Evolutionary conservation across 2,888 invertebrate species (phyloP).

Genomic region (Nyleta sp.): DNA sequence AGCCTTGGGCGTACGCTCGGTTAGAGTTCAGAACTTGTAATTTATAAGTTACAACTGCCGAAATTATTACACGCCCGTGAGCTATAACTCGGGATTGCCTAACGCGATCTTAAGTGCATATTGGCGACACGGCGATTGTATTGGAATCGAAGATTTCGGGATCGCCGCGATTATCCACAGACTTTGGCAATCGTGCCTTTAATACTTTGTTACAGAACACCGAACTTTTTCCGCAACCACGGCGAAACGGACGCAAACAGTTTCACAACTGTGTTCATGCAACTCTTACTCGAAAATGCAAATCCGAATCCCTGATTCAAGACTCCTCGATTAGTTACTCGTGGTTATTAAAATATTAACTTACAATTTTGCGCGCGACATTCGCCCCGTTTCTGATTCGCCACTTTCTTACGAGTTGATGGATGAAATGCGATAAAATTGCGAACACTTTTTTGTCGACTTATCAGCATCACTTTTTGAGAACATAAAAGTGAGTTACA

Average conservation of each 20-base stretch:
- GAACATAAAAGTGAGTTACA: neutral
- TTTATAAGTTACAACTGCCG: conserved; percentile 61
- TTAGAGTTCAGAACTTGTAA: conserved; percentile 49
- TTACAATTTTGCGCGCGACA: too few relatives aligned
- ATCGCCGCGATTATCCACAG: conserved; percentile 24
- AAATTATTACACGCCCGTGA: conserved; percentile 53
- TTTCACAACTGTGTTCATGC: neutral
- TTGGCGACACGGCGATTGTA: conserved; percentile 33
- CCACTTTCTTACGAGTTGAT: too few relatives aligned
- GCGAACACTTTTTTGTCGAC: conserved; percentile 9
- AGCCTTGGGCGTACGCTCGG: conserved; percentile 51
- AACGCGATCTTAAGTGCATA: conserved; percentile 45
- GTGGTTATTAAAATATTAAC: too few relatives aligned
- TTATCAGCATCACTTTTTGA: conserved; percentile 10
- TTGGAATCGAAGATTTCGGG: conserved; percentile 41
- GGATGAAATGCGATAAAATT: too few relatives aligned
- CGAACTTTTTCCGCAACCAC: neutral
- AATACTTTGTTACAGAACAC: conserved; percentile 18
- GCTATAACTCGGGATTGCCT: conserved; percentile 50
- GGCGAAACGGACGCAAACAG: neutral
- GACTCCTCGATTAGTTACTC: too few relatives aligned
- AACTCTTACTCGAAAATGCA: too few relatives aligned
- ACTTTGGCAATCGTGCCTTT: conserved; percentile 19
- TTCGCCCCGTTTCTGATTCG: too few relatives aligned
- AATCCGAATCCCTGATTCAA: too few relatives aligned